Conservation (phyloP, 2,113 vertebrate species). For the Phylloscopus whistleri region DNA sequence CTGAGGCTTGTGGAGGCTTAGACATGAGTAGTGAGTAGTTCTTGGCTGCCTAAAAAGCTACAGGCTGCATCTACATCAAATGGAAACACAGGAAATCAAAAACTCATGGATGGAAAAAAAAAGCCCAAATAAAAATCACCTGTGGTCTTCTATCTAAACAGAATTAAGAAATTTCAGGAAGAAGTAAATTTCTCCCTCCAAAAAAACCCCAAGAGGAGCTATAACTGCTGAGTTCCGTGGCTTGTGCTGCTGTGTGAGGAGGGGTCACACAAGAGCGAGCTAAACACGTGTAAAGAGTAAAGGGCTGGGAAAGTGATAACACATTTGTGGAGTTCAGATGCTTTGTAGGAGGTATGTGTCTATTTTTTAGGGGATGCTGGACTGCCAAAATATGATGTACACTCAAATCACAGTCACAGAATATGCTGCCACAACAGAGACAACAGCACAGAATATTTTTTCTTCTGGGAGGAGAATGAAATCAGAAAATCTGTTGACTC, state of each 20-base stretch:
- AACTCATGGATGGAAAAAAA: background rate
- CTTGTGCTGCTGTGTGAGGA: background rate
- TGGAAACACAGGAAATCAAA: background rate
- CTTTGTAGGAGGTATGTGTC: background rate
- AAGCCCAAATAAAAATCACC: background rate
- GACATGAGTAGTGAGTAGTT: background rate
- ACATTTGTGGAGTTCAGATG: background rate
- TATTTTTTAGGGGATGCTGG: background rate
- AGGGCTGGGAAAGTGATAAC: background rate
- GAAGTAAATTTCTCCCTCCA: background rate
- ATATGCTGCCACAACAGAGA: background rate
- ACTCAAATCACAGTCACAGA: background rate
- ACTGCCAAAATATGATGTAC: background rate
- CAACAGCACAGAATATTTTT: background rate
- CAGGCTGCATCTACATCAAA: background rate
- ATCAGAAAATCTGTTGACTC: background rate
- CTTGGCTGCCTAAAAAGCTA: background rate
- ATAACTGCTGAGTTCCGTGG: background rate
- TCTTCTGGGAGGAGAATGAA: background rate
- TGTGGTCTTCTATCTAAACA: background rate
- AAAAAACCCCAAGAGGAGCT: background rate
- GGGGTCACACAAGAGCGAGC: accelerated
- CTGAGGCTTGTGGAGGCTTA: background rate
- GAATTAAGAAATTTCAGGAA: background rate
- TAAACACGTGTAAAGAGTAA: background rate